Evolutionary conservation across 2,888 invertebrate genomes (phyloP).

Genomic region (Dolichomitus sp.): DNA sequence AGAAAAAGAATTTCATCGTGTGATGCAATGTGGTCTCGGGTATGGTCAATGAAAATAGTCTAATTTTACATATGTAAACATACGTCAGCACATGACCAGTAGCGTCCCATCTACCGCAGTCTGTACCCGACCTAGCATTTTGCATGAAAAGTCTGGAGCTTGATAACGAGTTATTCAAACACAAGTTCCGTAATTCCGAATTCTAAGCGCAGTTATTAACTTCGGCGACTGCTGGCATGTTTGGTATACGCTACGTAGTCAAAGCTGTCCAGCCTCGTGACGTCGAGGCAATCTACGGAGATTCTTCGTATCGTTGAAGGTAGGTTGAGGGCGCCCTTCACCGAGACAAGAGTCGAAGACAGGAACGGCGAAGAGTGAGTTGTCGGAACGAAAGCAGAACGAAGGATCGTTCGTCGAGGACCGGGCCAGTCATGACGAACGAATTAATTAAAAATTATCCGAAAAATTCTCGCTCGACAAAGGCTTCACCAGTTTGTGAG

Average conservation of each 20-base stretch:
- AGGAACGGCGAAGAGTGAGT: conserved; percentile 43
- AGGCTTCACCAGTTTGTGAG: conserved; percentile 67
- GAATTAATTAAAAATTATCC: conserved; percentile 81
- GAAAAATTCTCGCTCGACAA: conserved; percentile 76
- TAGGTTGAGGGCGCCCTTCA: conserved; percentile 41
- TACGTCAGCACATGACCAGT: background rate
- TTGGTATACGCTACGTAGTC: conserved; percentile 8
- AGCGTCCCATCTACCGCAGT: background rate
- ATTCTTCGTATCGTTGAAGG: conserved; percentile 32
- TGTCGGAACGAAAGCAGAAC: conserved; percentile 26
- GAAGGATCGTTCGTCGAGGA: conserved; percentile 17
- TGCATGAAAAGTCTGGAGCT: background rate
- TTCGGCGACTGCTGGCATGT: background rate
- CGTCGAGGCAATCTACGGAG: conserved; percentile 51
- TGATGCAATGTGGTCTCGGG: background rate
- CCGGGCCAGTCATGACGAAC: conserved; percentile 61
- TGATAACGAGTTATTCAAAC: conserved; percentile 44
- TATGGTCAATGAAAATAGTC: background rate
- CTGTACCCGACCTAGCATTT: background rate
- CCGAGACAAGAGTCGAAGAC: conserved; percentile 28
- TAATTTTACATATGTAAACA: background rate
- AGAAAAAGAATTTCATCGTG: background rate
- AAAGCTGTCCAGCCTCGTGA: conserved; percentile 18
- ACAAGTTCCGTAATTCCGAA: conserved; percentile 26
- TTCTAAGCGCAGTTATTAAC: conserved; percentile 27